Conservation (phyloP, 1,140 invertebrate species). For the Lordiphosa mommai region DNA sequence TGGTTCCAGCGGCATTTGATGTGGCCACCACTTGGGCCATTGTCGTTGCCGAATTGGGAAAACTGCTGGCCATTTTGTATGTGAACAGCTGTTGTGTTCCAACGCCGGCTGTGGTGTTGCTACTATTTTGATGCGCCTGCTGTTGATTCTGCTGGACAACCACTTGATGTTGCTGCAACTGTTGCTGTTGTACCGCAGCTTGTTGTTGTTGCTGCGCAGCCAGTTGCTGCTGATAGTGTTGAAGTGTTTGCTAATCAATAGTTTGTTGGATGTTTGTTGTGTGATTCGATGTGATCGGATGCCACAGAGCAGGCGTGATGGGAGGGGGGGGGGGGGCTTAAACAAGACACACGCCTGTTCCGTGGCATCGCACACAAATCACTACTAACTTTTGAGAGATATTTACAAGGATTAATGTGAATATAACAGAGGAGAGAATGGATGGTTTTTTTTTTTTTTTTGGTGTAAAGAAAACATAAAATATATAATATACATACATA, state of each 20-base stretch:
- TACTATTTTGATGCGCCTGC: slow-evolving; percentile 81
- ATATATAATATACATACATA: too few species aligned
- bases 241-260: slow-evolving; percentile 81
- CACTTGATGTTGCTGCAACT: slow-evolving; percentile 81
- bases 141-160: slow-evolving; percentile 81
- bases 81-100: slow-evolving; percentile 88
- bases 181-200: slow-evolving; percentile 81
- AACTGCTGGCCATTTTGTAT: slow-evolving; percentile 91
- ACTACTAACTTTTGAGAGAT: slow-evolving; percentile 11
- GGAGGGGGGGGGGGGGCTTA: neutral
- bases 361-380: neutral
- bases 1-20: slow-evolving; percentile 79
- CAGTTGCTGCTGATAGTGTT: slow-evolving; percentile 80
- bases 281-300: slow-evolving; percentile 25
- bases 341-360: slow-evolving; percentile 6
- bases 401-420: slow-evolving; percentile 5
- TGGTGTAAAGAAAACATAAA: too few species aligned
- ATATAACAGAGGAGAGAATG: too few species aligned
- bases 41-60: slow-evolving; percentile 85
- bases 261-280: slow-evolving; percentile 79
- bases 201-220: slow-evolving; percentile 80
- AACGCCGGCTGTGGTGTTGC: slow-evolving; percentile 82
- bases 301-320: slow-evolving; percentile 11
- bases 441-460: too few species aligned
- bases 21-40: slow-evolving; percentile 81